These are phyloP conservation scores for Pandion haliaetus DNA, from an alignment of 2,113 vertebrate genomes.

Conservation along the genomic window DNA sequence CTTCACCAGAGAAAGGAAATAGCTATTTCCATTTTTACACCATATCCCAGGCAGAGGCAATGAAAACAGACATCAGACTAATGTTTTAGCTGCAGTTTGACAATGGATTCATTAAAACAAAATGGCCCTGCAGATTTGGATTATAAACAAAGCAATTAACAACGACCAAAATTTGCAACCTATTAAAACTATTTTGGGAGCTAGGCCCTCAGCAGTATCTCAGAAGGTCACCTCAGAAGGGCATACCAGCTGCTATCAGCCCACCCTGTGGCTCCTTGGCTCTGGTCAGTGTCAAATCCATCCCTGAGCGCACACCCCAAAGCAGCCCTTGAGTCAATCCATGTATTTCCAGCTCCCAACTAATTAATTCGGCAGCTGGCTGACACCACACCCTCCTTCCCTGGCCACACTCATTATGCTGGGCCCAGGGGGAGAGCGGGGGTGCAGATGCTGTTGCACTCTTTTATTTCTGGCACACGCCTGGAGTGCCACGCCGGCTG, in stretches of 20 bases:
- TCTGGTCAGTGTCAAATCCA: conserved; percentile 23
- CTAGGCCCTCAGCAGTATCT: neutral
- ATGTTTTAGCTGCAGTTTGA: neutral
- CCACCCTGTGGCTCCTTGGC: neutral
- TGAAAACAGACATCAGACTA: neutral
- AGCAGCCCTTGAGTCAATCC: neutral
- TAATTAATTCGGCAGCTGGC: conserved; percentile 40
- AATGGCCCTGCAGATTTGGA: neutral
- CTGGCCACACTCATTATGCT: neutral
- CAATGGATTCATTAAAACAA: neutral
- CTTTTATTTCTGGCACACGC: neutral
- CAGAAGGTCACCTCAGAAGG: conserved; percentile 20
- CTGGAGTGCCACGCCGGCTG: rapidly evolving
- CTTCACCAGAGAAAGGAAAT: neutral
- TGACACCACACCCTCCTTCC: conserved; percentile 34
- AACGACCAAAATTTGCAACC: neutral
- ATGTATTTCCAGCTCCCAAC: conserved; percentile 1
- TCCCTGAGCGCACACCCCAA: neutral
- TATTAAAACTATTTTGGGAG: conserved; percentile 17
- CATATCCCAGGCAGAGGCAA: neutral
- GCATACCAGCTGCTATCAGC: neutral
- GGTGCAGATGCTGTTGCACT: conserved; percentile 1
- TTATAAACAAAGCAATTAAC: conserved; percentile 45
- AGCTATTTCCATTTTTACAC: neutral
- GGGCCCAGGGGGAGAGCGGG: neutral